These are phyloP conservation scores for Rhyacophila brunnea DNA, from an alignment of 1,140 invertebrate species.

Conservation along the genomic window DNA sequence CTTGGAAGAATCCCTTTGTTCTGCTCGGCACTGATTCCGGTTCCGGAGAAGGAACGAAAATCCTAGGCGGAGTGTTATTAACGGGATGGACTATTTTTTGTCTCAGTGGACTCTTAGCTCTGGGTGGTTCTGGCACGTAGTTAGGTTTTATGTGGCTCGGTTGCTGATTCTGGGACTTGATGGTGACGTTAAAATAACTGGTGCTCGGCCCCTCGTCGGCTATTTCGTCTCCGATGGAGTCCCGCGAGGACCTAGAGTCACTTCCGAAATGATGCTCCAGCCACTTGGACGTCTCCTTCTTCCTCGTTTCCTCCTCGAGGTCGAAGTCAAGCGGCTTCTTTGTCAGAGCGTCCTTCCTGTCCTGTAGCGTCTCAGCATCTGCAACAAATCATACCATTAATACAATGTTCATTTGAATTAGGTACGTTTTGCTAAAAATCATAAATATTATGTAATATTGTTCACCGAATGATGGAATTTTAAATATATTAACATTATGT, in stretches of 20 bases:
- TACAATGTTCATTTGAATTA: neutral
- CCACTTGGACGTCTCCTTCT: constrained; percentile 87
- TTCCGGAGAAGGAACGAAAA: constrained; percentile 47
- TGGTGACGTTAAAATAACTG: constrained; percentile 75
- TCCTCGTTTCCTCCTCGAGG: constrained; percentile 83
- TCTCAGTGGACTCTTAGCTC: constrained; percentile 41
- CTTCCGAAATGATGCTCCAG: constrained; percentile 87
- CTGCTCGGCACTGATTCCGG: constrained; percentile 39
- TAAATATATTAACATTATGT: neutral
- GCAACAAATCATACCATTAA: constrained; percentile 10
- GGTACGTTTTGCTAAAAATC: neutral
- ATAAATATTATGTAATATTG: neutral
- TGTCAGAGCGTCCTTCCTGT: constrained; percentile 75
- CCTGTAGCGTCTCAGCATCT: constrained; percentile 54
- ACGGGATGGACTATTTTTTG: no score
- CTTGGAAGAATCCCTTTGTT: constrained; percentile 63
- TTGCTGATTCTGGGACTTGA: constrained; percentile 63
- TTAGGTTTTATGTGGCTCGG: constrained; percentile 45
- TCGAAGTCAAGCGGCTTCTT: constrained; percentile 78
- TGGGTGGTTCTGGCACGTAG: constrained; percentile 39
- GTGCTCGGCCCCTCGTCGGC: constrained; percentile 57
- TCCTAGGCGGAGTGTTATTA: constrained; percentile 45
- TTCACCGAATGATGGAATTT: neutral
- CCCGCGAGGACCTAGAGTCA: constrained; percentile 74
- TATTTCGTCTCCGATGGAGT: constrained; percentile 56